phyloP scores from a whole-genome alignment of 64 coral and sea anemone genomes.

The Montipora efflorescens region DNA sequence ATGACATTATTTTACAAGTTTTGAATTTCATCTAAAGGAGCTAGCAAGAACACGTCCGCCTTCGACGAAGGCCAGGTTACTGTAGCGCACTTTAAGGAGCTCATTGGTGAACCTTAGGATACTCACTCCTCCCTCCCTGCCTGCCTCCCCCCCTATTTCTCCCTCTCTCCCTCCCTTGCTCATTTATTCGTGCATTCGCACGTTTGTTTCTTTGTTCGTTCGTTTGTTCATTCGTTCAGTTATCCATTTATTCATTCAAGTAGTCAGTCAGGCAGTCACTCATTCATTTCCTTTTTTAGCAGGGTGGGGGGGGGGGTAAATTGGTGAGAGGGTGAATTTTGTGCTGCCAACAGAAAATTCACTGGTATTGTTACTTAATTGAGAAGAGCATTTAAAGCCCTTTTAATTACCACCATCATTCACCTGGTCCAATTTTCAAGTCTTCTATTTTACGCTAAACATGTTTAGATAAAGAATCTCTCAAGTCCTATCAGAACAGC shows the following conservation, averaged over 20 bases:
- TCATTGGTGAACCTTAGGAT: too few species aligned
- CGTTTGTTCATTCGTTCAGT: too few species aligned
- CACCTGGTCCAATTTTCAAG: not conserved
- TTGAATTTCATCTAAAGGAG: conserved; percentile 12
- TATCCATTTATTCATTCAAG: too few species aligned
- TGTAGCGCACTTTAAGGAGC: too few species aligned
- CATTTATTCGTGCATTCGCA: too few species aligned
- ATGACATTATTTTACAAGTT: conserved; percentile 2
- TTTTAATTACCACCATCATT: not conserved
- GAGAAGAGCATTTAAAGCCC: not conserved
- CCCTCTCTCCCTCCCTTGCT: too few species aligned
- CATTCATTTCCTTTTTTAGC: too few species aligned
- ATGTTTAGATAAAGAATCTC: not conserved
- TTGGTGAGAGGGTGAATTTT: not conserved
- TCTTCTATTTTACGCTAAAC: not conserved
- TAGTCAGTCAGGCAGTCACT: too few species aligned
- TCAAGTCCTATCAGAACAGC: not conserved
- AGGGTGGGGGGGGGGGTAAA: too few species aligned
- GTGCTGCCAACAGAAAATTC: not conserved
- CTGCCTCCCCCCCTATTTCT: too few species aligned
- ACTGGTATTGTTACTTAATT: not conserved
- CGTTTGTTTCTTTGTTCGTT: too few species aligned
- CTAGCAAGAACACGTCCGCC: not conserved
- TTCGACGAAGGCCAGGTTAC: not conserved
- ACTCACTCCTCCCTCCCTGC: too few species aligned